A percentile compares a stretch with the other conserved stretches of the same genome.
These are phyloP conservation scores for Drosophila mulleri DNA, from an alignment of 2,888 invertebrate genomes.

Conservation along the genomic window DNA sequence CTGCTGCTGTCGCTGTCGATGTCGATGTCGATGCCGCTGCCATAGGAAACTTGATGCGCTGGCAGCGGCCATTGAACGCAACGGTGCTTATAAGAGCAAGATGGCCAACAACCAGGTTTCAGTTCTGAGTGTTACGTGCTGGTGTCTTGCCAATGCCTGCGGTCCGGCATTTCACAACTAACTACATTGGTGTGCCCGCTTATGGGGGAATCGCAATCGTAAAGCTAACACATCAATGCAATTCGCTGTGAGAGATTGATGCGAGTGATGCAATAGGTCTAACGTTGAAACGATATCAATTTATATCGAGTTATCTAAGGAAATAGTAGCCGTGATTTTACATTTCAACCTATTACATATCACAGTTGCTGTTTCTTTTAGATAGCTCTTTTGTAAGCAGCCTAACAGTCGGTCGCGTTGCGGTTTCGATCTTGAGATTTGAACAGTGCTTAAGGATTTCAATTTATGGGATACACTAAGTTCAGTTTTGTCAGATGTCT, in stretches of 20 bases:
- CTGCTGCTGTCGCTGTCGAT: constrained; percentile 22
- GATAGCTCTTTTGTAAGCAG: constrained; percentile 85
- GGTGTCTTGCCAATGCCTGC: constrained; percentile 20
- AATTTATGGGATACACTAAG: constrained; percentile 85
- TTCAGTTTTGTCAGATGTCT: constrained; percentile 82
- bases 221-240: constrained; percentile 38
- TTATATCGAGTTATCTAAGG: constrained; percentile 85
- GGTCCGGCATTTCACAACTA: constrained; percentile 63
- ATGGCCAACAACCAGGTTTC: constrained; percentile 65
- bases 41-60: constrained; percentile 76
- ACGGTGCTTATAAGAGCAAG: constrained; percentile 77
- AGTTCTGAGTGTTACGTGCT: constrained; percentile 62
- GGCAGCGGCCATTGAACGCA: constrained; percentile 77
- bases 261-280: constrained; percentile 5
- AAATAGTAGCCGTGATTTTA: constrained; percentile 85
- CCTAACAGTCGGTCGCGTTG: constrained; percentile 39
- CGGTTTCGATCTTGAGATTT: background rate
- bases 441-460: constrained; percentile 59
- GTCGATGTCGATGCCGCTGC: constrained; percentile 20
- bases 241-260: constrained; percentile 6
- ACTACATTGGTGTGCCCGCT: constrained; percentile 9
- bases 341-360: constrained; percentile 74
- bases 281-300: constrained; percentile 36
- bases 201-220: constrained; percentile 8
- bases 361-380: constrained; percentile 86